Percentiles rank a stretch among this genome's conserved stretches.
phyloP scores from a whole-genome alignment of 2,797 vertebrate species.

The Polyboroides typus region DNA sequence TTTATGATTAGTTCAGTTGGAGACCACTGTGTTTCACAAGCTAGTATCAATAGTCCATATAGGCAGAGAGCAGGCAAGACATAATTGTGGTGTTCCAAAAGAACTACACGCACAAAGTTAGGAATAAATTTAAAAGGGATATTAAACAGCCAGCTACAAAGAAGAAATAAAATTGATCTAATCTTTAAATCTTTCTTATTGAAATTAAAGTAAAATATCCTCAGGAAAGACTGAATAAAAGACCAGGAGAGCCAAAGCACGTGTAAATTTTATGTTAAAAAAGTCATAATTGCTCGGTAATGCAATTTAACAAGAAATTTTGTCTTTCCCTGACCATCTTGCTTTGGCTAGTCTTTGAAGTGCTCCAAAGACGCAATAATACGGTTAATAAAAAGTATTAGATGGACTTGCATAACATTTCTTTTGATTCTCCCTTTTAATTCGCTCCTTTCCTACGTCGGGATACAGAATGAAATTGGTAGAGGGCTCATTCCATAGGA shows the following conservation, averaged over 20 bases:
- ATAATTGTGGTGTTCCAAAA: neutral
- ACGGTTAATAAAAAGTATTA: neutral
- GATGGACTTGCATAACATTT: neutral
- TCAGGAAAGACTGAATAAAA: neutral
- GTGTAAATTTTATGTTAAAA: neutral
- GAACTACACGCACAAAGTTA: neutral
- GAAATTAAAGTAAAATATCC: conserved; percentile 33
- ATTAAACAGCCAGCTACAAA: conserved; percentile 30
- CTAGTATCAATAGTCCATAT: conserved; percentile 28
- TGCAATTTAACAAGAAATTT: neutral
- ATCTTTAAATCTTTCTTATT: conserved; percentile 7
- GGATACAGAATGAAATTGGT: conserved; percentile 76
- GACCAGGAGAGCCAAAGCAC: neutral
- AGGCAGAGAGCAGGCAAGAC: neutral
- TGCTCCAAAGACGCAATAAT: neutral
- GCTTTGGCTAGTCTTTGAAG: neutral
- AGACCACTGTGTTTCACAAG: conserved; percentile 51
- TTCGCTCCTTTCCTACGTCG: conserved; percentile 59
- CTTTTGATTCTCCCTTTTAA: conserved; percentile 54
- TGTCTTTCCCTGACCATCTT: neutral
- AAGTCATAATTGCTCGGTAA: neutral
- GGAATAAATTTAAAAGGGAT: conserved; percentile 37
- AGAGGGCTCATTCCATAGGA: conserved; percentile 63
- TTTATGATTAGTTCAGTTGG: conserved; percentile 68
- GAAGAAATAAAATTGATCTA: neutral